phyloP scores from a whole-genome alignment of 2,113 vertebrate genomes.

The Oreochromis spilurus region DNA sequence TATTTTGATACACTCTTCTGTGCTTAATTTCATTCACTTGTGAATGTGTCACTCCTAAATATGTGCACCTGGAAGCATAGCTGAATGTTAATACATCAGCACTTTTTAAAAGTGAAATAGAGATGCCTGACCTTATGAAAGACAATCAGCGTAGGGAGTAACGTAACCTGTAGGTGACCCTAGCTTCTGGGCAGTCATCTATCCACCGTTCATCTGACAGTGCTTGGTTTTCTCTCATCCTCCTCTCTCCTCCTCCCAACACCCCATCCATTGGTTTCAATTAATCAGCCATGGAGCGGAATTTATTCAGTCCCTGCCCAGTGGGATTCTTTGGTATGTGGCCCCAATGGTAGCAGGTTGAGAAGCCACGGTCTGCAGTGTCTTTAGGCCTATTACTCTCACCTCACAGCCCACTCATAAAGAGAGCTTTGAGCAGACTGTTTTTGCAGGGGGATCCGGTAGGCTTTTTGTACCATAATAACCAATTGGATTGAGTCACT shows the following conservation, averaged over 20 bases:
- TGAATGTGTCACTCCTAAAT: not conserved
- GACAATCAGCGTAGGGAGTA: not conserved
- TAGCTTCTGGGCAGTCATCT: slow-evolving; percentile 17
- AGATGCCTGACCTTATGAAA: not conserved
- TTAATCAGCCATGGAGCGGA: slow-evolving; percentile 65
- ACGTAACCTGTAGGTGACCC: slow-evolving; percentile 43
- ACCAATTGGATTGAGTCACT: slow-evolving; percentile 42
- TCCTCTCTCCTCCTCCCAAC: slow-evolving; percentile 43
- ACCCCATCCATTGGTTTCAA: slow-evolving; percentile 58
- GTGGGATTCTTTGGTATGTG: slow-evolving; percentile 61
- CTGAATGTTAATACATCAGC: not conserved
- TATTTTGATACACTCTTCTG: not conserved
- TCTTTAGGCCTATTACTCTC: slow-evolving; percentile 75
- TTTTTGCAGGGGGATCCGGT: slow-evolving; percentile 62
- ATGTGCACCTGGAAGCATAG: not conserved
- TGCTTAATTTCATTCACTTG: not conserved
- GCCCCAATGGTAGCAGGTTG: slow-evolving; percentile 63
- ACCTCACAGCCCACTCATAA: slow-evolving; percentile 69
- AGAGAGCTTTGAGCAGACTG: slow-evolving; percentile 58
- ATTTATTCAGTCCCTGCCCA: slow-evolving; percentile 66
- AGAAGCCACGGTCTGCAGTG: slow-evolving; percentile 60
- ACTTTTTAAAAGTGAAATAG: not conserved
- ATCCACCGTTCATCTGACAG: slow-evolving; percentile 31
- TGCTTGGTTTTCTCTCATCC: slow-evolving; percentile 15
- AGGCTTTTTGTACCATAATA: slow-evolving; percentile 63